These are phyloP conservation scores for Struthidea cinerea DNA, from an alignment of 2,113 vertebrate species.

Conservation along the genomic window DNA sequence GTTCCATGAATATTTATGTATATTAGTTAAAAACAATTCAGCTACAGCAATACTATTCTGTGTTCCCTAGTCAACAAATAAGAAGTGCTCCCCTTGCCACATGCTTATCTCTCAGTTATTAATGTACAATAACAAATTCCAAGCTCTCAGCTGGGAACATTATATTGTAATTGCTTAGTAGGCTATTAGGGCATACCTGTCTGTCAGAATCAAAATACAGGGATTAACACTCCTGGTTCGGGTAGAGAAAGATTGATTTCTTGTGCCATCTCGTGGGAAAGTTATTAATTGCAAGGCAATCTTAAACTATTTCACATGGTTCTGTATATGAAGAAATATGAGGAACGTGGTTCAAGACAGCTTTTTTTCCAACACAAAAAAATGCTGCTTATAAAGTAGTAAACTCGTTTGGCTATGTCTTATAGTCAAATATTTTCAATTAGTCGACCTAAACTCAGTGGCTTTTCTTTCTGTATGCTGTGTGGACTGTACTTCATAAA, in stretches of 20 bases:
- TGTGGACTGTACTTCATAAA: not conserved
- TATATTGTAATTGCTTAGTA: slow-evolving; percentile 45
- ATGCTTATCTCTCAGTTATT: slow-evolving; percentile 37
- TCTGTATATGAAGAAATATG: not conserved
- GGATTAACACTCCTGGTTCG: not conserved
- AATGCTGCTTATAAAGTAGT: not conserved
- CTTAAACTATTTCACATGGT: not conserved
- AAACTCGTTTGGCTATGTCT: not conserved
- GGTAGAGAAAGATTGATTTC: not conserved
- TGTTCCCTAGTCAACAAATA: slow-evolving; percentile 22
- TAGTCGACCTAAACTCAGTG: not conserved
- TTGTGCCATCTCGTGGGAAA: slow-evolving; percentile 59
- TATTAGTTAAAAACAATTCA: slow-evolving; percentile 39
- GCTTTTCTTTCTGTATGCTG: not conserved
- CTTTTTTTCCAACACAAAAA: not conserved
- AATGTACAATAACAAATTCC: slow-evolving; percentile 48
- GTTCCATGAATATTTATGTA: slow-evolving; percentile 48
- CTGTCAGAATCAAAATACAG: slow-evolving; percentile 2
- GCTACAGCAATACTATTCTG: not conserved
- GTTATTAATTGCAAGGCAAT: not conserved
- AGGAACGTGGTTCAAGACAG: not conserved
- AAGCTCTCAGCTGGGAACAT: slow-evolving; percentile 28
- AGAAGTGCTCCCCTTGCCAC: not conserved
- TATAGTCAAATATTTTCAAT: not conserved
- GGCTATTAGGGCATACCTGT: slow-evolving; percentile 30